phyloP scores from a whole-genome alignment of 2,797 vertebrate genomes.

The Acipenser oxyrinchus region DNA sequence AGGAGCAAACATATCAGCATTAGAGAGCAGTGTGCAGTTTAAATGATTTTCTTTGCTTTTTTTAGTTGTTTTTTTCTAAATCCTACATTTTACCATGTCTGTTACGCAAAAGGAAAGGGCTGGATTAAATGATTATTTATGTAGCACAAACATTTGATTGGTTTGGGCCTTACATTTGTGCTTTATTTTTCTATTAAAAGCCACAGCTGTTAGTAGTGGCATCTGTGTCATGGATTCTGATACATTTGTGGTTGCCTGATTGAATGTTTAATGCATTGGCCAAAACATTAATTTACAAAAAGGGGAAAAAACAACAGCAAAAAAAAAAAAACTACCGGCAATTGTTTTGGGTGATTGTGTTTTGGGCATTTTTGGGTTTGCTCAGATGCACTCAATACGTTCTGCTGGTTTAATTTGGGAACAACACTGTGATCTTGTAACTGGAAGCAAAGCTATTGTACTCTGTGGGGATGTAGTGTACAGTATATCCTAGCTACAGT shows the following conservation, averaged over 20 bases:
- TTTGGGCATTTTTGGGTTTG: background rate
- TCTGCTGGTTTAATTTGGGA: no score
- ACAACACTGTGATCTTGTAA: no score
- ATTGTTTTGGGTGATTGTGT: background rate
- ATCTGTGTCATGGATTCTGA: conserved; percentile 4
- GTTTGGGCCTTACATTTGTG: conserved; percentile 12
- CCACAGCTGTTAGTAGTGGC: conserved; percentile 1
- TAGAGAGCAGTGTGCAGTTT: no score
- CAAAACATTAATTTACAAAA: conserved; percentile 3
- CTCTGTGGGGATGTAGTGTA: no score
- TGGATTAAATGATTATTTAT: conserved; percentile 15
- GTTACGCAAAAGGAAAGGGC: background rate
- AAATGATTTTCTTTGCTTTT: no score
- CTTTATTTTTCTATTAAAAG: background rate
- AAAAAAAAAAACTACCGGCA: background rate
- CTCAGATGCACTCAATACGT: background rate
- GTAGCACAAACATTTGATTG: conserved; percentile 15
- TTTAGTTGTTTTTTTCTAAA: no score
- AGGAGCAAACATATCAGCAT: no score
- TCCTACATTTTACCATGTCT: background rate
- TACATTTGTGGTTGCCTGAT: background rate
- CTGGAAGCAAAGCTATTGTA: no score
- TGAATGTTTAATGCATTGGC: conserved; percentile 6
- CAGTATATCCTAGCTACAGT: no score
- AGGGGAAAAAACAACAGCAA: no score